Conservation (phyloP, 2,113 vertebrate species). For the Pelecanus crispus region DNA sequence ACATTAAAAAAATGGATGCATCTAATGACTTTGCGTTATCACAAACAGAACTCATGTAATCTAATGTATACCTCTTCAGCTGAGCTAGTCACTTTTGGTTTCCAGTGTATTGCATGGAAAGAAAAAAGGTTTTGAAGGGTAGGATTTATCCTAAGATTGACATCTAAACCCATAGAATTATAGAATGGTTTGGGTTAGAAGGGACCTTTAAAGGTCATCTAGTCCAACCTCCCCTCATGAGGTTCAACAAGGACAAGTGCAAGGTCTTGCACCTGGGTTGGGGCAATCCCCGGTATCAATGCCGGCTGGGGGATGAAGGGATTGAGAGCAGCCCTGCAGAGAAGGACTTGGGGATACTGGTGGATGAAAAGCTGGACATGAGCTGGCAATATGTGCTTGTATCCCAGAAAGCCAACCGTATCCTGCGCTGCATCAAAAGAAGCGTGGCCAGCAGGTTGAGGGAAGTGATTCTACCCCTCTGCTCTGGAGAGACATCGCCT, state of each 20-base stretch:
- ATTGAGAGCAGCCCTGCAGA: not conserved
- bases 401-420: not conserved
- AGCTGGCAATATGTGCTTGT: not conserved
- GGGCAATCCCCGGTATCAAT: not conserved
- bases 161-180: not conserved
- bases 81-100: not conserved
- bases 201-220: not conserved
- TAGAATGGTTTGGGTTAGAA: not conserved
- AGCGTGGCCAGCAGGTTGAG: not conserved
- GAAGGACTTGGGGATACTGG: not conserved
- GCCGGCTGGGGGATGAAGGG: not conserved
- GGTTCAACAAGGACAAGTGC: not conserved
- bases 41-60: not conserved
- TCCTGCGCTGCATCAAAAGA: not conserved
- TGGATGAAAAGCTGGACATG: not conserved
- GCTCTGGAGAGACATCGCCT: not conserved
- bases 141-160: not conserved
- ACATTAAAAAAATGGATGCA: not conserved
- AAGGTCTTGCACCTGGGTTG: not conserved
- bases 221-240: rapidly evolving
- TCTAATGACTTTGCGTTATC: not conserved
- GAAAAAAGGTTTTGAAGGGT: not conserved
- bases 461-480: not conserved
- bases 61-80: not conserved
- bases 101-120: not conserved